These are phyloP conservation scores for Tangara arthus DNA, from an alignment of 2,797 vertebrate species.

Conservation along the genomic window DNA sequence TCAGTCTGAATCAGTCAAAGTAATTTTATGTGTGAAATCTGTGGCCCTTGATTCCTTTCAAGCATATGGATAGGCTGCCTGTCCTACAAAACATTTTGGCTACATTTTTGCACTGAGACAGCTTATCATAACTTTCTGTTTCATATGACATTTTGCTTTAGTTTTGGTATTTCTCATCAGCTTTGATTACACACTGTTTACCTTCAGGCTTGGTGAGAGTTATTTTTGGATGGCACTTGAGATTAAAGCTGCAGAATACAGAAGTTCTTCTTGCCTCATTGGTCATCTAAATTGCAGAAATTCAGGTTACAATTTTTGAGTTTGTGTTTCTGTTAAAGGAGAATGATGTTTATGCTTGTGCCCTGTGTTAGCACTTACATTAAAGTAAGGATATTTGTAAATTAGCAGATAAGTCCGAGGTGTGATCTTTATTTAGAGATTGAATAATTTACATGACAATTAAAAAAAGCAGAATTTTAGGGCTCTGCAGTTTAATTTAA, in stretches of 20 bases:
- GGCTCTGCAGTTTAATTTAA: not conserved
- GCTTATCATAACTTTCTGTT: not conserved
- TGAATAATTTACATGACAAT: not conserved
- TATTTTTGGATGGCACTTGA: not conserved
- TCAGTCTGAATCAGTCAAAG: not conserved
- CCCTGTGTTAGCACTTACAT: rapidly evolving
- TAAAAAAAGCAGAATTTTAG: rapidly evolving
- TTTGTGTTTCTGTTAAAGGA: not conserved
- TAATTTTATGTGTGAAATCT: not conserved
- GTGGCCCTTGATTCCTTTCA: not conserved
- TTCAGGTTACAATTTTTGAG: not conserved
- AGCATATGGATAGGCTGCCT: not conserved
- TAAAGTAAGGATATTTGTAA: not conserved
- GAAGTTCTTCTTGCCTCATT: not conserved
- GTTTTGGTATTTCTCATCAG: not conserved
- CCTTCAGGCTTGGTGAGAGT: not conserved
- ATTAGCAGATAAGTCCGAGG: not conserved
- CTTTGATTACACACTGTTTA: not conserved
- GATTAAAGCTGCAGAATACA: not conserved
- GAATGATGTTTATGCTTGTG: not conserved
- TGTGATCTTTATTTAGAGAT: not conserved
- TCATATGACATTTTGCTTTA: not conserved
- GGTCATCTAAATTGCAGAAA: not conserved
- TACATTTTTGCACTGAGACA: not conserved
- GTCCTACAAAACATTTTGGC: constrained; percentile 4